A percentile compares a stretch with the other conserved stretches of the same genome.
phyloP scores from a whole-genome alignment of 2,113 vertebrate genomes.

The human (Homo sapiens) region DNA sequence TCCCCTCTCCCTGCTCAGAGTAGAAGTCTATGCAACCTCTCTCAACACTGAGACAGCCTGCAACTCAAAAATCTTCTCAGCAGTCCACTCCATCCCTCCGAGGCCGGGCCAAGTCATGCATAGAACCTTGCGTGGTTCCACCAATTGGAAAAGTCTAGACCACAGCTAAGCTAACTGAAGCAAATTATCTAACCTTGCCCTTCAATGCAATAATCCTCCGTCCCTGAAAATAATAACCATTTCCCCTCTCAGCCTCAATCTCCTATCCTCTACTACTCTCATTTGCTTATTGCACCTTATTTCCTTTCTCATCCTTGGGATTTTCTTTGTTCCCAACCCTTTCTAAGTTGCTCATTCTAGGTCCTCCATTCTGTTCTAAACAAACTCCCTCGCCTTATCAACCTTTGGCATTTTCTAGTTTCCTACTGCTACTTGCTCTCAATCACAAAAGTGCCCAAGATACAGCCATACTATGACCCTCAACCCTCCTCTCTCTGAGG shows the following conservation, averaged over 20 bases:
- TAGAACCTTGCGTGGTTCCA: neutral
- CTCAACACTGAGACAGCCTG: neutral
- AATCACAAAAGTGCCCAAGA: neutral
- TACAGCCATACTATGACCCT: neutral
- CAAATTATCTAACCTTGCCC: neutral
- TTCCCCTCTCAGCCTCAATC: neutral
- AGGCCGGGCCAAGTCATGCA: neutral
- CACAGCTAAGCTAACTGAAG: neutral
- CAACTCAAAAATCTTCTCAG: neutral
- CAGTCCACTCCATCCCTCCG: neutral
- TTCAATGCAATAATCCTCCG: neutral
- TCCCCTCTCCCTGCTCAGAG: neutral
- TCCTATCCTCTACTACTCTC: neutral
- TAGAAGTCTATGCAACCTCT: neutral
- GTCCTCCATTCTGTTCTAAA: neutral
- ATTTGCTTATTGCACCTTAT: neutral
- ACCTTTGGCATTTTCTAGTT: neutral
- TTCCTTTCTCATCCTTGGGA: neutral
- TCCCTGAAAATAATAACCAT: neutral
- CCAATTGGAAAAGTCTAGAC: neutral
- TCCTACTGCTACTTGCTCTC: neutral
- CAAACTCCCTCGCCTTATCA: neutral
- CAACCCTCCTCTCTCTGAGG: neutral
- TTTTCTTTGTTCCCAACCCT: neutral
- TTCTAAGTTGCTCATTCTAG: neutral